These are phyloP conservation scores for Drosophila tsacasi DNA, from an alignment of 1,140 invertebrate species.

Conservation along the genomic window DNA sequence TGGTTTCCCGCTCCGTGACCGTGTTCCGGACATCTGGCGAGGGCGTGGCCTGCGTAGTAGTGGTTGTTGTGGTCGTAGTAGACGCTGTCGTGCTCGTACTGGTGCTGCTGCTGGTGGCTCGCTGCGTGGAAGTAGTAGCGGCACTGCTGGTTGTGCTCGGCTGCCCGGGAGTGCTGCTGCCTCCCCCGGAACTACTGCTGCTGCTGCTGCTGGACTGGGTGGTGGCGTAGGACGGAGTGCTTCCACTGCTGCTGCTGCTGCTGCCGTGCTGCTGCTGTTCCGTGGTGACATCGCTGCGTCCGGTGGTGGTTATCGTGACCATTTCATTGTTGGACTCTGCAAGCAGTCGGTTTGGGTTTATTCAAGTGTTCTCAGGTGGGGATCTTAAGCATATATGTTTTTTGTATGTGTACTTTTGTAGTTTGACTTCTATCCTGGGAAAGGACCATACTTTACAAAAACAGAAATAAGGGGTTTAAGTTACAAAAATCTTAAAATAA, in stretches of 20 bases:
- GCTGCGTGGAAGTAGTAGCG: conserved; percentile 57
- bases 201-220: conserved; percentile 59
- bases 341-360: conserved; percentile 63
- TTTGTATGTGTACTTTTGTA: conserved; percentile 14
- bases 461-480: no score
- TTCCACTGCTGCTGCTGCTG: conserved; percentile 47
- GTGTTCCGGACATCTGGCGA: conserved; percentile 69
- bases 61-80: conserved; percentile 63
- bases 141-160: conserved; percentile 54
- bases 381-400: conserved; percentile 8
- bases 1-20: conserved; percentile 73
- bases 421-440: background rate
- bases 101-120: conserved; percentile 55
- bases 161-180: conserved; percentile 36
- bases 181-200: conserved; percentile 22
- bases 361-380: conserved; percentile 45
- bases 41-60: conserved; percentile 68
- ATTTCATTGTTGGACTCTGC: conserved; percentile 75
- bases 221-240: conserved; percentile 60
- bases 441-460: background rate
- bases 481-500: background rate
- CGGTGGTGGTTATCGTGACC: conserved; percentile 74
- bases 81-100: conserved; percentile 50
- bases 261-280: conserved; percentile 69
- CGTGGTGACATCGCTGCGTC: conserved; percentile 73